Base-by-base conservation (phyloP, 2,113 vertebrate species). In the Otolemur garnettii region DNA sequence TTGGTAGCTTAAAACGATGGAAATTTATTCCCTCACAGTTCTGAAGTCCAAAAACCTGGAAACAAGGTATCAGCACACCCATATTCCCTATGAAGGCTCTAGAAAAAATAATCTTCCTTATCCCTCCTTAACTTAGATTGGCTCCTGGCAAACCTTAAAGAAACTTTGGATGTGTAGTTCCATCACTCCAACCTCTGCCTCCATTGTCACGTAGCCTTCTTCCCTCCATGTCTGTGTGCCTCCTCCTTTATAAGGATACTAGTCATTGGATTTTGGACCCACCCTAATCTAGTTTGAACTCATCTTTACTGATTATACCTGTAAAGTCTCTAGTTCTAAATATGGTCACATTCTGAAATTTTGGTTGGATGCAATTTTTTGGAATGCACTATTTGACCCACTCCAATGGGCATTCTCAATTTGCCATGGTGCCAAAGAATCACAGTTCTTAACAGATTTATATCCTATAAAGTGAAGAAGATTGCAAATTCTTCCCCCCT, bases 281-380 rank as follows among this genome's bases (percentile, higher is more conserved):
- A 85, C 45, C 3, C 18, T 87, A 92, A 78, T 75, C 62, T 74
- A 85, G 3, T 50, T 55, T 71, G 18, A 91, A 77, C 21, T 90
- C 42, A 92, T 62, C 81, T 77, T 95, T 53, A 94, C 18, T 72
- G 94, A 62, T 53, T 82, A 82, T 11, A 94, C 26, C 35, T 87
- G 24, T 45, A 91, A 96, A 96, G 33, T 77, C 2, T 30, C 35
- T n/a, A 77, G 77, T 90, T 80, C 35, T 30, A 91, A 91, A 91
- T 78, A 86, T 71, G 82, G n/a, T 86, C 53, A 89, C 55, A 83
- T 84, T 90, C 53, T 95, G 28, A 94, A n/a, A 45, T 85, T 91
- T 84, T 90, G 50, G 13, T 3, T 85, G 45, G 57, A 91, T 15
- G 22, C 30, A n/a, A 68, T 90, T 74, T 89, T 87, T 53, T 77